Base-by-base conservation (phyloP, 2,797 vertebrate species). In the Typhlichthys eigenmanni region DNA sequence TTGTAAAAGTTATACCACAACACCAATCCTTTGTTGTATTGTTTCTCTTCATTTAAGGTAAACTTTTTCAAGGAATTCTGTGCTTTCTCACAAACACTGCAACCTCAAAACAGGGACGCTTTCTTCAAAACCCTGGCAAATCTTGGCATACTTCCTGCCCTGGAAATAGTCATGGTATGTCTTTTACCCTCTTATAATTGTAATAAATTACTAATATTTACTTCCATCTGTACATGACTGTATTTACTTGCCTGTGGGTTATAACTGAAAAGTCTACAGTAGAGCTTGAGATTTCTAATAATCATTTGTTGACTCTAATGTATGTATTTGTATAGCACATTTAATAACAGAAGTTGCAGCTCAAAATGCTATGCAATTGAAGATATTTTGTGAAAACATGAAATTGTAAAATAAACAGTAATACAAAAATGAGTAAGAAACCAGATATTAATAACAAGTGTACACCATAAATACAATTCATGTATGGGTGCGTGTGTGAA, bases 31-130 rank as follows among this genome's bases (percentile, higher is more conserved):
- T 12, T 1, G 11, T 82, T 38, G 51, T 82, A 0, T 62, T 51
- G 55, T 51, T 79, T 67, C 62, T 84, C 62, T 72, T 46, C 48
- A 47, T 14, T 4, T 17, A 71, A 98, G 96, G 96, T 98, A 64
- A 98, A 97, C 87, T 98, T 98, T 76, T 96, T 98, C 89, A 98
- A 98, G 86, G 96, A 98, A 84, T 98, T 98, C 80, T 98, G 96
- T 85, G 95, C 95, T 3, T 98, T 98, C 91, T 98, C 96, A 78
- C 96, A 98, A 92, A 98, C 95, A 0, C 85, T 98, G 85, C 96
- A 98, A 82, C 96, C 96, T 74, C 96, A 98, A 84, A 98, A 98
- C 90, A 95, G 96, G 79, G 96, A 97, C 14, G 93, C 95, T 0
- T 98, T 98, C 90, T 98, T 97, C 91, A 98, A 98, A 93, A 97